Percentiles rank a stretch among this genome's conserved stretches.
Conservation (phyloP, 2,888 invertebrate species). For the Athalia cordata region DNA sequence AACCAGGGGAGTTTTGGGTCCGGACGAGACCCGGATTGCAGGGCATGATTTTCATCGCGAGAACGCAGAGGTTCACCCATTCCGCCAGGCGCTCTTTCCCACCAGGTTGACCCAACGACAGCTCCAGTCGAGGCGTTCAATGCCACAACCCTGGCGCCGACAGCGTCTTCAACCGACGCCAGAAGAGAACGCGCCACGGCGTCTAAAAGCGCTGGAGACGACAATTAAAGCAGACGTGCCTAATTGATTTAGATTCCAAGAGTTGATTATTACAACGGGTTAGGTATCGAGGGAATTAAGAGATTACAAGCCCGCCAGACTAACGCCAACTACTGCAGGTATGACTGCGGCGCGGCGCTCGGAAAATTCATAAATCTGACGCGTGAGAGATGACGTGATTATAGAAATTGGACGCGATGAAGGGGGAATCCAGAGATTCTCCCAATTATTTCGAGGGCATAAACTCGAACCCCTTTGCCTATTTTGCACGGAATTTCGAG, state of each 20-base stretch:
- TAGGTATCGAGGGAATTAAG: neutral
- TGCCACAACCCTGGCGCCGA: slow-evolving; percentile 78
- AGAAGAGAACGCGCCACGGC: slow-evolving; percentile 85
- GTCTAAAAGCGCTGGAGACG: slow-evolving; percentile 80
- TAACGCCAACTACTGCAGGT: neutral
- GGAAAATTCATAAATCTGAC: slow-evolving; percentile 14
- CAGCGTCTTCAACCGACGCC: slow-evolving; percentile 77
- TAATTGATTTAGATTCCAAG: neutral
- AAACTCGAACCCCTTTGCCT: neutral
- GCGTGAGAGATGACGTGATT: slow-evolving; percentile 14
- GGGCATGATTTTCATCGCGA: slow-evolving; percentile 74
- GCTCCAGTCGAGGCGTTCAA: slow-evolving; percentile 79
- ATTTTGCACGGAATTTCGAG: slow-evolving; percentile 9
- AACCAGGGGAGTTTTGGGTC: slow-evolving; percentile 85
- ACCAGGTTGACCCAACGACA: slow-evolving; percentile 78
- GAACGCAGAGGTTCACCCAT: slow-evolving; percentile 71
- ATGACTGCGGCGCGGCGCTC: too few relatives aligned
- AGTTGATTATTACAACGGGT: neutral
- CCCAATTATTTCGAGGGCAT: neutral
- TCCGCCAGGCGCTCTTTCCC: slow-evolving; percentile 75
- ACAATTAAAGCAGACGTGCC: slow-evolving; percentile 26
- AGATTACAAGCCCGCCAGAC: neutral
- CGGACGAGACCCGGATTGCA: slow-evolving; percentile 80
- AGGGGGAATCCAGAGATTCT: neutral
- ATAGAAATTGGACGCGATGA: neutral